Conservation (phyloP, 2,888 invertebrate species). For the Pycnomerus fuliginosus region DNA sequence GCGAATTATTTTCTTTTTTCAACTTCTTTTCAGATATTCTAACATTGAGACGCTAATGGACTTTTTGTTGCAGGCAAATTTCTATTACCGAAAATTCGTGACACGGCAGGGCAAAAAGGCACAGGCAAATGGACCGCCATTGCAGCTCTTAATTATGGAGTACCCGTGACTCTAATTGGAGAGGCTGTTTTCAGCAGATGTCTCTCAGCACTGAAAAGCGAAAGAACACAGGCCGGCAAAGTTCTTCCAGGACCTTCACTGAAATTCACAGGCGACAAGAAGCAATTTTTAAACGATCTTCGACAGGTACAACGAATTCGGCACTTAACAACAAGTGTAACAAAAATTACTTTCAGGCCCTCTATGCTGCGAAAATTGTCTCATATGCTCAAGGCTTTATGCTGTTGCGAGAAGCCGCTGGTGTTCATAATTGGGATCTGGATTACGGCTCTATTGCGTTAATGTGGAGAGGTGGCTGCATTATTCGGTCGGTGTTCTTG, state of each 20-base stretch:
- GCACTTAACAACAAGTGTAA: neutral
- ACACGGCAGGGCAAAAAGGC: constrained; percentile 97
- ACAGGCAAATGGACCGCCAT: constrained; percentile 99
- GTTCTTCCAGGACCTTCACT: constrained; percentile 68
- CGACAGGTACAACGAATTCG: constrained; percentile 55
- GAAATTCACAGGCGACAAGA: constrained; percentile 70
- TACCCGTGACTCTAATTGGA: constrained; percentile 96
- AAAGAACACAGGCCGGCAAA: constrained; percentile 81
- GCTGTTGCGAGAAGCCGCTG: constrained; percentile 90
- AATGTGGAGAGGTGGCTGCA: constrained; percentile 99
- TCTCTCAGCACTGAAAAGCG: constrained; percentile 86
- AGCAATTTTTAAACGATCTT: constrained; percentile 79
- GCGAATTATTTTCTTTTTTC: no score
- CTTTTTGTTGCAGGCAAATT: constrained; percentile 57
- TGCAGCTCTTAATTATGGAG: constrained; percentile 91
- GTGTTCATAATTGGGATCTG: constrained; percentile 87
- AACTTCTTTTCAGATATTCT: no score
- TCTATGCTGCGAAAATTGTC: constrained; percentile 97
- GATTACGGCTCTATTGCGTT: constrained; percentile 97
- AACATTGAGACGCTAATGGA: no score
- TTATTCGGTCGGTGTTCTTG: constrained; percentile 88
- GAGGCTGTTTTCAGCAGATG: constrained; percentile 98
- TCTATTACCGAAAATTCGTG: constrained; percentile 88
- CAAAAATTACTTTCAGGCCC: constrained; percentile 60
- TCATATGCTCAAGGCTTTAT: constrained; percentile 99